A percentile compares a stretch with the other conserved stretches of the same genome.
Evolutionary conservation across 2,113 vertebrate genomes (phyloP).

Genomic region (Tautogolabrus adspersus): DNA sequence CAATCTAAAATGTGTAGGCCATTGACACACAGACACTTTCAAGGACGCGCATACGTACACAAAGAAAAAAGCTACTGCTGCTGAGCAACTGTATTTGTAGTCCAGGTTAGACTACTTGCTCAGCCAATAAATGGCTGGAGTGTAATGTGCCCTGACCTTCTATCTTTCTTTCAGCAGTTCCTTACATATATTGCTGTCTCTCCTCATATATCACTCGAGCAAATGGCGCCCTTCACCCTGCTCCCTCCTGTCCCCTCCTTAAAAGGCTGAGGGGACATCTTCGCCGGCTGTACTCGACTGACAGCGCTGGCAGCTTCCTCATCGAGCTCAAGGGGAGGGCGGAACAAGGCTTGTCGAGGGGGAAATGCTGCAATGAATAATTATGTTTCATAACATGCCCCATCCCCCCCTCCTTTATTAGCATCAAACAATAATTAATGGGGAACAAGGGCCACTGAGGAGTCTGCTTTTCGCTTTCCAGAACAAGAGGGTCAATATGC

Average conservation of each 20-base stretch:
- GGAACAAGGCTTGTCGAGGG: slow-evolving; percentile 24
- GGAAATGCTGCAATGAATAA: slow-evolving; percentile 77
- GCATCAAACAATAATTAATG: slow-evolving; percentile 81
- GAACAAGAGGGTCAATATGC: slow-evolving; percentile 77
- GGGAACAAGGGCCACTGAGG: slow-evolving; percentile 69
- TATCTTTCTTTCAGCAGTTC: slow-evolving; percentile 80
- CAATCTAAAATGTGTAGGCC: slow-evolving; percentile 76
- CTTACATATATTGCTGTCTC: slow-evolving; percentile 80
- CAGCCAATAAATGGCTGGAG: slow-evolving; percentile 75
- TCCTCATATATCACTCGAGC: slow-evolving; percentile 79
- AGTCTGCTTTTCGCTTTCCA: slow-evolving; percentile 69
- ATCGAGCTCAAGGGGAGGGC: slow-evolving; percentile 24
- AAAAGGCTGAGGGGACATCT: slow-evolving; percentile 80
- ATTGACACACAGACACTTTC: slow-evolving; percentile 56
- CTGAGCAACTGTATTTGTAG: slow-evolving; percentile 77
- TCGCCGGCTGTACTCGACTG: slow-evolving; percentile 65
- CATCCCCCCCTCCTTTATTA: slow-evolving; percentile 67
- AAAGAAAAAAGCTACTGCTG: slow-evolving; percentile 45
- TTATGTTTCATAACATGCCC: slow-evolving; percentile 74
- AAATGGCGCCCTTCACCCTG: slow-evolving; percentile 80
- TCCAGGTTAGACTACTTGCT: slow-evolving; percentile 70
- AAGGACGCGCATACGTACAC: slow-evolving; percentile 34
- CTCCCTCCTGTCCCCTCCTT: slow-evolving; percentile 70
- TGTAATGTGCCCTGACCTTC: slow-evolving; percentile 83
- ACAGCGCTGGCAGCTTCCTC: slow-evolving; percentile 68